Evolutionary conservation across 92 coral and sea anemone species (phyloP).

Genomic region (Umimayanthus chanpuru): DNA sequence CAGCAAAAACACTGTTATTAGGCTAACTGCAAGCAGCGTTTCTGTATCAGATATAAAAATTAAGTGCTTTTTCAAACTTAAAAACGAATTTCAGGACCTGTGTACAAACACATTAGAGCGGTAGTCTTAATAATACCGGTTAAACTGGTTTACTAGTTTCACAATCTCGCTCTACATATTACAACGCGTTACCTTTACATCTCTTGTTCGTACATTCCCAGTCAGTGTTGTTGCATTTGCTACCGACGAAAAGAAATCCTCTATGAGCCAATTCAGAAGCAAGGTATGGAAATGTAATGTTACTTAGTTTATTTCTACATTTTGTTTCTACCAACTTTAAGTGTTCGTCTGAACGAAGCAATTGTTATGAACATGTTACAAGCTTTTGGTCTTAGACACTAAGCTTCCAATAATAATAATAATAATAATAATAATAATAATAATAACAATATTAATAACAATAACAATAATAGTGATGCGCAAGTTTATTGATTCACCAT

Average conservation of each 20-base stretch:
- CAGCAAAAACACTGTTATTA: too few species aligned
- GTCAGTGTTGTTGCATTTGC: slow-evolving; percentile 67
- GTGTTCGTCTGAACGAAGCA: neutral
- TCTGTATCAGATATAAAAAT: too few species aligned
- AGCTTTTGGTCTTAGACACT: neutral
- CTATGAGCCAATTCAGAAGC: neutral
- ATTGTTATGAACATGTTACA: neutral
- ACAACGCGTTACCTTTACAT: slow-evolving; percentile 54
- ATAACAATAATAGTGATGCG: too few species aligned
- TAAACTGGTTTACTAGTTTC: neutral
- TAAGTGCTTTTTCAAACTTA: too few species aligned
- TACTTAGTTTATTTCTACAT: neutral
- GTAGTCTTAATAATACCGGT: neutral
- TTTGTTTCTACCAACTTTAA: neutral
- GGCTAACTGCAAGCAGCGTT: too few species aligned
- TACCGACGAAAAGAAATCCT: slow-evolving; percentile 7
- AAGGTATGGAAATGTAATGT: neutral
- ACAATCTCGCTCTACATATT: neutral
- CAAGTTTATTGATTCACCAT: too few species aligned
- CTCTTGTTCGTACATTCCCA: slow-evolving; percentile 76
- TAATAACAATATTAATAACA: too few species aligned
- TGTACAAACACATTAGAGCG: neutral
- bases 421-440: too few species aligned
- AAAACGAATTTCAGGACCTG: too few species aligned
- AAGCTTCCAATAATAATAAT: neutral